Evolutionary conservation across 2,113 vertebrate genomes (phyloP).

Genomic region (Perccottus glenii): DNA sequence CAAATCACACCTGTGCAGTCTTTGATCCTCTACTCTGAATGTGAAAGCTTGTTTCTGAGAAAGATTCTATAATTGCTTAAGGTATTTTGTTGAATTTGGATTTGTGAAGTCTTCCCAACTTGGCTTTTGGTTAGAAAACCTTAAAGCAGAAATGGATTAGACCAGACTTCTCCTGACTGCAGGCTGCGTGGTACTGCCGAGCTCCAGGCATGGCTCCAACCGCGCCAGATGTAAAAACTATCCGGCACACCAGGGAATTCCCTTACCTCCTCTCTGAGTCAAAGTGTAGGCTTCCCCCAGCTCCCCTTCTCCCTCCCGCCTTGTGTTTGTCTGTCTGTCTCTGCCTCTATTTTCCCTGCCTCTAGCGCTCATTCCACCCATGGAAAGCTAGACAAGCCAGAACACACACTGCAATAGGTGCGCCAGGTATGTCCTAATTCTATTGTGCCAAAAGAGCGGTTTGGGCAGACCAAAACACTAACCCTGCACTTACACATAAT

Average conservation of each 20-base stretch:
- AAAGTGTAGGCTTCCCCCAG: slow-evolving; percentile 89
- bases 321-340: slow-evolving; percentile 50
- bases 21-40: slow-evolving; percentile 10
- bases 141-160: slow-evolving; percentile 41
- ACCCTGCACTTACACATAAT: slow-evolving; percentile 30
- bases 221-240: slow-evolving; percentile 88
- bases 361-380: slow-evolving; percentile 64
- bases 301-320: slow-evolving; percentile 77
- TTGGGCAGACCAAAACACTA: slow-evolving; percentile 55
- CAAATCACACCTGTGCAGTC: slow-evolving; percentile 13
- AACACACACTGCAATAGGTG: slow-evolving; percentile 73
- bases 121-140: slow-evolving; percentile 34
- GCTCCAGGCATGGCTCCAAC: slow-evolving; percentile 80
- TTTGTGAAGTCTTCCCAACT: slow-evolving; percentile 24
- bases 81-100: not conserved
- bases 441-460: slow-evolving; percentile 57
- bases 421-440: slow-evolving; percentile 73
- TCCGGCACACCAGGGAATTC: slow-evolving; percentile 93
- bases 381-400: slow-evolving; percentile 74
- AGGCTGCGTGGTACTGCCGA: slow-evolving; percentile 61
- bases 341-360: slow-evolving; percentile 62
- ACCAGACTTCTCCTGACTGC: slow-evolving; percentile 51
- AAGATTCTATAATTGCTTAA: slow-evolving; percentile 12
- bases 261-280: slow-evolving; percentile 87
- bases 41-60: slow-evolving; percentile 22